These are phyloP conservation scores for Brachionus calyciflorus DNA, from an alignment of 1,140 invertebrate genomes.

Conservation along the genomic window DNA sequence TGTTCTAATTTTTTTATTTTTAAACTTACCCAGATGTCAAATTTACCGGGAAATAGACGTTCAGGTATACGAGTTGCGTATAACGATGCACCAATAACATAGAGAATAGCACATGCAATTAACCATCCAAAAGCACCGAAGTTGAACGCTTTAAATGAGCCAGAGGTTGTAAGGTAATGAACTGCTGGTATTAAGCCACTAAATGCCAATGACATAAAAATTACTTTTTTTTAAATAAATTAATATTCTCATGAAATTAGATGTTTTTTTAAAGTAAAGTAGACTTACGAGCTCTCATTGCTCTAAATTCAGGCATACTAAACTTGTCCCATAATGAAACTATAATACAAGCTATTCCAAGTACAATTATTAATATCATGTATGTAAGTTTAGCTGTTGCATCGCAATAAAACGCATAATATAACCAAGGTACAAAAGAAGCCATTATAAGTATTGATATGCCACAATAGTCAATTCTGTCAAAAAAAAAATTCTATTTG, in stretches of 20 bases:
- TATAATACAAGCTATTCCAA: conserved; percentile 87
- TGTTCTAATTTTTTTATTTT: background rate
- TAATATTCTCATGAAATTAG: background rate
- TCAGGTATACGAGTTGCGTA: conserved; percentile 93
- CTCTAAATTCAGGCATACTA: conserved; percentile 82
- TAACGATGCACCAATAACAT: conserved; percentile 87
- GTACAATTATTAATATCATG: conserved; percentile 76
- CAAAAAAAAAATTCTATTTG: conserved; percentile 49
- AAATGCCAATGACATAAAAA: conserved; percentile 90
- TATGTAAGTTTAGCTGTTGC: conserved; percentile 61
- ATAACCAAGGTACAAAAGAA: conserved; percentile 98
- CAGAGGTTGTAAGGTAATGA: conserved; percentile 64
- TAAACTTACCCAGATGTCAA: conserved; percentile 71
- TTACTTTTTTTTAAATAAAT: conserved; percentile 64
- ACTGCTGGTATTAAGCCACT: conserved; percentile 81
- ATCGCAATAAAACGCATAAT: conserved; percentile 96
- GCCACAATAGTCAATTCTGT: conserved; percentile 91
- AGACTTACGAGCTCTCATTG: conserved; percentile 71
- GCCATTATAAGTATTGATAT: conserved; percentile 96
- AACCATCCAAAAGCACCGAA: conserved; percentile 89
- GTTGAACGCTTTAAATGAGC: conserved; percentile 62
- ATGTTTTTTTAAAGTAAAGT: background rate
- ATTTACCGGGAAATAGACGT: conserved; percentile 96
- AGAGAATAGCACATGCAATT: conserved; percentile 90
- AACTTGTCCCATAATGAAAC: conserved; percentile 97